Evolutionary conservation across 2,888 invertebrate species (phyloP), one percentile per base, ranked within the genome.

Genomic region (Eupeodes luniger): DNA sequence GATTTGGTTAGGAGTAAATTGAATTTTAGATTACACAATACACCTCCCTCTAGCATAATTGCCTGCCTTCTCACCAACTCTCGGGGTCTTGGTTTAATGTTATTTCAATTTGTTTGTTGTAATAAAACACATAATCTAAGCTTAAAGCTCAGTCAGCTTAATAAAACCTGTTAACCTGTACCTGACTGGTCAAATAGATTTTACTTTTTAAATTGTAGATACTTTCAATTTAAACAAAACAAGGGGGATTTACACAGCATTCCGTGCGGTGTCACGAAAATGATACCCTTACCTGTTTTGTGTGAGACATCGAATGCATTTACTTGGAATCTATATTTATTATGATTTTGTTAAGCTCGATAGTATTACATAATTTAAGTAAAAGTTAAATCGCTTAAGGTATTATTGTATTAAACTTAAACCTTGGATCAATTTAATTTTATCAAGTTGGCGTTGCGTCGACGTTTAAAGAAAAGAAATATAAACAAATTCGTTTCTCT

Each of bases 131-230:
- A 57, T 66, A 80, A 76, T 80, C 64, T 40, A 64, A 85, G 84
- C 84, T 85, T 85, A 64, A 84, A 85, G 84, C 84, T 85, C 53
- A 49, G 1, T 14, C 44, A 36, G 61, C 44, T 79, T 67, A 53
- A 61, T 51, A 79, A 83, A 74, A 34, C 67, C 66, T 49, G 66
- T 66, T 49, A 67, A n/a, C 80, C 19, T 36, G 53, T 61, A n/a
- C 80, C 19, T 36, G 53, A 40, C 14, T 70, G 75, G 70, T 19
- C 53, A 70, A 70, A 55, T 57, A 27, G 19, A 27, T 40, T 79
- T 66, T 59, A 67, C 74, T 76, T 62, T 66, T 47, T 1, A n/a
- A n/a, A 14, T 19, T 55, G 3, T 14, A 40, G 40, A 40, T 40
- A 53, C 19, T 62, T 57, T 57, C 47, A 77, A 61, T 53, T 74